Percentiles rank a stretch among this genome's conserved stretches.
These are phyloP conservation scores for Pagetopsis macropterus DNA, from an alignment of 2,797 vertebrate species.

Conservation along the genomic window DNA sequence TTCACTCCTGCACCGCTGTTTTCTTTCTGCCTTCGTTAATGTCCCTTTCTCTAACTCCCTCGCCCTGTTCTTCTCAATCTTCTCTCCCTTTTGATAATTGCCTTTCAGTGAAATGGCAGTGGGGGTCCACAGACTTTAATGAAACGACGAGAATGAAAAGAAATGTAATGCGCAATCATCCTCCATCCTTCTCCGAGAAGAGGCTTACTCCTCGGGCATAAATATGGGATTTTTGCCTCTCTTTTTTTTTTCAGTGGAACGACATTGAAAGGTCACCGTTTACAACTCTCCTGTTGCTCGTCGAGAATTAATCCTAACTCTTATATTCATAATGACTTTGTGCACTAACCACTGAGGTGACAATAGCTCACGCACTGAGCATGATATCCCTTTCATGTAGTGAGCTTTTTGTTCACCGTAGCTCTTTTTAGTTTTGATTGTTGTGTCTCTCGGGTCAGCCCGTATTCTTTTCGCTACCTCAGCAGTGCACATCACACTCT, in stretches of 20 bases:
- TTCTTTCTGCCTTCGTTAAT: constrained; percentile 53
- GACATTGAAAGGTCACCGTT: constrained; percentile 44
- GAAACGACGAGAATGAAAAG: constrained; percentile 42
- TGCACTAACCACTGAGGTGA: not conserved
- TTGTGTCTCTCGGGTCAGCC: not conserved
- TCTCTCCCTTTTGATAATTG: constrained; percentile 35
- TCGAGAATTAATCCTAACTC: constrained; percentile 28
- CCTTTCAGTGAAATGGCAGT: constrained; percentile 15
- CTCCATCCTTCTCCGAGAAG: constrained; percentile 5
- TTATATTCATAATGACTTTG: constrained; percentile 19
- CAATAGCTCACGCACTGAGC: constrained; percentile 14
- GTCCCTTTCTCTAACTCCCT: constrained; percentile 29
- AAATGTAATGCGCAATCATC: constrained; percentile 24
- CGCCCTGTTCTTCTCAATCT: not conserved
- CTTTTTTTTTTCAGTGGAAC: constrained; percentile 15
- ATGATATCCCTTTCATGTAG: constrained; percentile 29
- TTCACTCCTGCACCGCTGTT: constrained; percentile 42
- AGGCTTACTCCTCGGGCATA: constrained; percentile 37
- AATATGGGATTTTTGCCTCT: constrained; percentile 43
- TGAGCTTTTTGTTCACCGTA: constrained; percentile 27
- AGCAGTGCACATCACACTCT: not conserved
- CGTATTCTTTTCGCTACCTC: not conserved
- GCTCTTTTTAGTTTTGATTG: constrained; percentile 1
- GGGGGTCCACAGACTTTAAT: constrained; percentile 39
- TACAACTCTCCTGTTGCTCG: constrained; percentile 30